Evolutionary conservation across 2,888 invertebrate genomes (phyloP).

Genomic region (Spisula subtruncata): DNA sequence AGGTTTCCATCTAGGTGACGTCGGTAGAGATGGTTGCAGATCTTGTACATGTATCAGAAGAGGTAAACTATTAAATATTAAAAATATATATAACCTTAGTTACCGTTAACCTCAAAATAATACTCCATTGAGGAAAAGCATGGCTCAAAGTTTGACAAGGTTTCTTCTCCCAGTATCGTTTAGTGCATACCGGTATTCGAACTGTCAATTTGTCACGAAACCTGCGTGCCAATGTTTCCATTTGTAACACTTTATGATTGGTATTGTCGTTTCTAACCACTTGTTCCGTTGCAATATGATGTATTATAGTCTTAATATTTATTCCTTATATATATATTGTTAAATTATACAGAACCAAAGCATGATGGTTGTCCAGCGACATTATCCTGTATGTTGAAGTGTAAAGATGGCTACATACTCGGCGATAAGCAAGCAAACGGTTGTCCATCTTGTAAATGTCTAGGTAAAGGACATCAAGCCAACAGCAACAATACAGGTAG

Average conservation of each 20-base stretch:
- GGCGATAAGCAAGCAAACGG: conserved; percentile 68
- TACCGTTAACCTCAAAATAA: too few relatives aligned
- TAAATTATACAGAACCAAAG: conserved; percentile 49
- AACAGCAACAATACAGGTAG: conserved; percentile 4
- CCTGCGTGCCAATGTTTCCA: too few relatives aligned
- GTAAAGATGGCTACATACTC: conserved; percentile 67
- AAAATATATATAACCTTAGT: too few relatives aligned
- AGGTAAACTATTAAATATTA: conserved; percentile 40
- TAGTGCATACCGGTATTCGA: too few relatives aligned
- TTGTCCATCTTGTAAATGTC: conserved; percentile 67
- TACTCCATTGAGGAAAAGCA: too few relatives aligned
- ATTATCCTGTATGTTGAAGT: conserved; percentile 69
- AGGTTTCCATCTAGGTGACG: conserved; percentile 59
- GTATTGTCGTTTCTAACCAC: too few relatives aligned
- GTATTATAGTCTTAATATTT: neutral
- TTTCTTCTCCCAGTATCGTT: too few relatives aligned
- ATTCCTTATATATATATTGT: too few relatives aligned
- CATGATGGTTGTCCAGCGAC: conserved; percentile 59
- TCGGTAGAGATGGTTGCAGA: conserved; percentile 56
- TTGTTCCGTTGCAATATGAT: too few relatives aligned
- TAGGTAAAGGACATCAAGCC: conserved; percentile 33
- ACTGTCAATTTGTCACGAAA: too few relatives aligned
- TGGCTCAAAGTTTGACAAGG: too few relatives aligned
- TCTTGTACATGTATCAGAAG: conserved; percentile 57
- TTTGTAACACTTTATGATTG: too few relatives aligned